These are phyloP conservation scores for Cryptosula pallasiana DNA, from an alignment of 2,888 invertebrate genomes.

Conservation along the genomic window DNA sequence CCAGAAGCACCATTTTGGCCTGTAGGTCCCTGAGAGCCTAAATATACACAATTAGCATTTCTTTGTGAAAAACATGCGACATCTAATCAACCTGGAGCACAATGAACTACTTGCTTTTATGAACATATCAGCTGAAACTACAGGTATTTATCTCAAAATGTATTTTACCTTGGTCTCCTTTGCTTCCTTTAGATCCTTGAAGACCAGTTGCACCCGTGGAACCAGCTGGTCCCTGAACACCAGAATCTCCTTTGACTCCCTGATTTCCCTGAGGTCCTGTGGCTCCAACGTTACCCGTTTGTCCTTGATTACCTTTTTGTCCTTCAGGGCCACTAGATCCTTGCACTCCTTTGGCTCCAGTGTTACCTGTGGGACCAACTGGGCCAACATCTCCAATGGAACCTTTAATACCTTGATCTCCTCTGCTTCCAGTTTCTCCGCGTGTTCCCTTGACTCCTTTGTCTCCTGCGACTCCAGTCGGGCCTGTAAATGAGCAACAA, in stretches of 20 bases:
- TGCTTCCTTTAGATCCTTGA: background rate
- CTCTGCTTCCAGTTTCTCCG: background rate
- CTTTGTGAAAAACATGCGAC: background rate
- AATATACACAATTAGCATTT: background rate
- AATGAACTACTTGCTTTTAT: too few species aligned
- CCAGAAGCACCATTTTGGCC: background rate
- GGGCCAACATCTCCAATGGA: background rate
- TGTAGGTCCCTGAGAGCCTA: background rate
- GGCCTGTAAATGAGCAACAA: background rate
- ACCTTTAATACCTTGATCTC: background rate
- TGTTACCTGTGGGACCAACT: background rate
- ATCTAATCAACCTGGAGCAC: too few species aligned
- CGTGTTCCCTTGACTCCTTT: background rate
- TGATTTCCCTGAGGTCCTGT: background rate
- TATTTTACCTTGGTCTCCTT: constrained; percentile 6
- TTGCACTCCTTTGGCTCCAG: background rate
- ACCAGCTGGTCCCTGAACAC: background rate
- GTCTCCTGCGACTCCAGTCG: background rate
- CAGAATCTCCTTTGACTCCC: background rate
- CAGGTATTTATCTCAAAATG: background rate
- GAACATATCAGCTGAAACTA: background rate
- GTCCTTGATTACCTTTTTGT: background rate
- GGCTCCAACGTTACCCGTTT: background rate
- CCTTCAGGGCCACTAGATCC: background rate
- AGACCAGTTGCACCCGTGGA: background rate